Base-by-base conservation (phyloP, 2,888 invertebrate species). In the Aspidapion aeneum region DNA sequence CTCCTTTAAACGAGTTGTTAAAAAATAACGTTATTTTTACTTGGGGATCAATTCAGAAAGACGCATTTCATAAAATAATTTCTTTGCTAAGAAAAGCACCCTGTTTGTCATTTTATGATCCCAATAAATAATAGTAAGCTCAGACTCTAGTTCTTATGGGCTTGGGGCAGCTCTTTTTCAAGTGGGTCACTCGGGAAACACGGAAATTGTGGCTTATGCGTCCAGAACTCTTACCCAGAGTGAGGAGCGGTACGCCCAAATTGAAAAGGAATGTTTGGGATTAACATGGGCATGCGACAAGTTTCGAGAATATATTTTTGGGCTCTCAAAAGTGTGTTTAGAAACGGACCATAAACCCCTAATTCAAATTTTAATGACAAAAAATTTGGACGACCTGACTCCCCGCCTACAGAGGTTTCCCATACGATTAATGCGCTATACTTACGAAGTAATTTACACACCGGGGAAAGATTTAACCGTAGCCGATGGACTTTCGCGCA, bases 401-500 rank as follows among this genome's bases (percentile, higher is more conserved):
- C n/a, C n/a, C n/a, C n/a, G n/a, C n/a, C n/a, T n/a, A n/a, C n/a
- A n/a, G n/a, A n/a, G n/a, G n/a, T n/a, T n/a, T n/a, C n/a, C n/a
- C n/a, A n/a, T n/a, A n/a, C n/a, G 63, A 18, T 35, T 68, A 56
- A 70, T 71, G 70, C 48, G 67, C 17, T 70, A 66, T 22, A n/a
- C 50, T 0, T 68, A 65, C 57, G 16, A 20, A 18, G 63, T 70
- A 7, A 52, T 55, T 1, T 68, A 72, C 63, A 61, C 61, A 17
- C 67, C 70, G 1, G 68, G 70, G 3, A 71, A 70, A 61, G 61
- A 69, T 0, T 48, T 71, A 1, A 52, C 62, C 5, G 59, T 65
- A 1, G 68, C 71, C 1, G 71, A 70, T 35, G 22, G 59, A 1
- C 56, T 71, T 12, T 66, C 67, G 9, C 55, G 66, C 18, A 63